A percentile compares a stretch with the other conserved stretches of the same genome.
Conservation (phyloP, 1,140 invertebrate genomes). For the Drosophila parvula region DNA sequence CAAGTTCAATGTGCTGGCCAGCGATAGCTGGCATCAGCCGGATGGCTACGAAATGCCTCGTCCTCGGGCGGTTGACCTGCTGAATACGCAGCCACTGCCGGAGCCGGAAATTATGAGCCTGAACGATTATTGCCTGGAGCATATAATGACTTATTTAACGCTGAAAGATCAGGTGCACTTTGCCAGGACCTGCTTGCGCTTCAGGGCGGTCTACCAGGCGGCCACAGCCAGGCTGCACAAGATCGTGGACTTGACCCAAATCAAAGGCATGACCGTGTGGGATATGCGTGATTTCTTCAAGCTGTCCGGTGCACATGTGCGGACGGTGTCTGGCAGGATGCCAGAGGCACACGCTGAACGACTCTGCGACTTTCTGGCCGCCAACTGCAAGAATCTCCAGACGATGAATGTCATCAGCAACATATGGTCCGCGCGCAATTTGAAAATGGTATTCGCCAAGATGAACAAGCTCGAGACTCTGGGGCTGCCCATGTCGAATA, state of each 20-base stretch:
- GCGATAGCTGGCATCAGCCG: slow-evolving; percentile 73
- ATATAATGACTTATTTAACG: slow-evolving; percentile 11
- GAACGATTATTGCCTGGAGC: slow-evolving; percentile 49
- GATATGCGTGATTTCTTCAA: slow-evolving; percentile 63
- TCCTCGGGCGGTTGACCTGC: background rate
- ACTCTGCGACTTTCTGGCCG: slow-evolving; percentile 42
- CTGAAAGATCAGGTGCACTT: slow-evolving; percentile 54
- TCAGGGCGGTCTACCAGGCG: slow-evolving; percentile 35
- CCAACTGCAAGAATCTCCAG: slow-evolving; percentile 46
- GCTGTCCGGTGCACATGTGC: slow-evolving; percentile 48
- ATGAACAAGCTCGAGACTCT: no score
- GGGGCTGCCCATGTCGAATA: background rate
- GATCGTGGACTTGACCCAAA: slow-evolving; percentile 1
- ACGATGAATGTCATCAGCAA: slow-evolving; percentile 13
- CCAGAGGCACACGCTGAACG: slow-evolving; percentile 25
- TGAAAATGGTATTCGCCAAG: no score
- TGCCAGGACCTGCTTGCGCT: slow-evolving; percentile 54
- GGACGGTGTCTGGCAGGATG: slow-evolving; percentile 29
- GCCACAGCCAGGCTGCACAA: slow-evolving; percentile 33
- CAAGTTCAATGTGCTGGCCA: slow-evolving; percentile 41
- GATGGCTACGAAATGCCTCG: slow-evolving; percentile 19
- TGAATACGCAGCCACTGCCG: background rate
- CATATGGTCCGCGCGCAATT: no score
- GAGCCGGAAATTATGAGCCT: slow-evolving; percentile 32
- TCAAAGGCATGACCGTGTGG: slow-evolving; percentile 57